Conservation (phyloP, 1,140 invertebrate genomes). For the Aphelenchoides fujianensis region DNA sequence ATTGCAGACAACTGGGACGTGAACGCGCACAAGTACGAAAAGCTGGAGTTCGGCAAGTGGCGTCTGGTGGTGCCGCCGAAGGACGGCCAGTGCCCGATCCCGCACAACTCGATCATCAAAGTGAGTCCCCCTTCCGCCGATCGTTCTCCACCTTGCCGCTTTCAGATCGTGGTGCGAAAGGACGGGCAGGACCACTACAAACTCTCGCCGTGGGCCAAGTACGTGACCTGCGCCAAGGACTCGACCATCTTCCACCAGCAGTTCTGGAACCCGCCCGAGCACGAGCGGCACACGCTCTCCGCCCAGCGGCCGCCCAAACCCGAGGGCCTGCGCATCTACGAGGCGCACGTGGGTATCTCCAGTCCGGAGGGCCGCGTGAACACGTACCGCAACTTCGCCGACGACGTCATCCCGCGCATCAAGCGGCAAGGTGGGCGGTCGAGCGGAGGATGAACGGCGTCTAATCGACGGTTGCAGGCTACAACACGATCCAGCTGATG, state of each 20-base stretch:
- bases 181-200: constrained; percentile 77
- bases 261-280: constrained; percentile 55
- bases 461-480: constrained; percentile 74
- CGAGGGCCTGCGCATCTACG: constrained; percentile 84
- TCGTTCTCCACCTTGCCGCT: no score
- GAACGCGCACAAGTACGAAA: constrained; percentile 76
- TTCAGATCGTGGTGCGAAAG: constrained; percentile 72
- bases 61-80: constrained; percentile 79
- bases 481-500: constrained; percentile 97
- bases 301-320: constrained; percentile 69
- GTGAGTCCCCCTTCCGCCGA: constrained; percentile 65
- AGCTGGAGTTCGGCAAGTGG: constrained; percentile 90
- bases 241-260: constrained; percentile 77
- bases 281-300: constrained; percentile 39
- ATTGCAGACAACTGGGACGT: constrained; percentile 80
- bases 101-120: constrained; percentile 83
- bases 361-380: constrained; percentile 83
- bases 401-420: constrained; percentile 86
- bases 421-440: constrained; percentile 66
- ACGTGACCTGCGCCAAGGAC: constrained; percentile 74
- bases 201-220: constrained; percentile 90
- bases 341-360: constrained; percentile 96
- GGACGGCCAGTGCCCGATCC: constrained; percentile 79
- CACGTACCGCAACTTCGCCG: constrained; percentile 84
- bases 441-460: no score